A percentile compares a stretch with the other conserved stretches of the same genome.
Evolutionary conservation across 2,113 vertebrate species (phyloP).

Genomic region (Silurus asotus): DNA sequence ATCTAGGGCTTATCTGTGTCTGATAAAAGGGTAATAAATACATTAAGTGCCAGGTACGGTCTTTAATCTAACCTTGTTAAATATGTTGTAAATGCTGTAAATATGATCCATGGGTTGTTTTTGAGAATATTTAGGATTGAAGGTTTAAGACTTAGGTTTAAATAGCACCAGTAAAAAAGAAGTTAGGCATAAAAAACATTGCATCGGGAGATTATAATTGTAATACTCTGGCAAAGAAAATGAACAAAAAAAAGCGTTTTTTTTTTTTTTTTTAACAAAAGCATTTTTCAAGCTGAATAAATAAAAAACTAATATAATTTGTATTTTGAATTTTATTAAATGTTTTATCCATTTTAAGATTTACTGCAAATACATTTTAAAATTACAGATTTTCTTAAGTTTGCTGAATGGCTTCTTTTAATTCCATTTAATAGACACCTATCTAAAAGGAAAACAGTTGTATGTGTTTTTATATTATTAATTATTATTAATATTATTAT

Average conservation of each 20-base stretch:
- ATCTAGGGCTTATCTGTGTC: conserved; percentile 5
- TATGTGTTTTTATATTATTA: no score
- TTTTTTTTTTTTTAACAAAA: no score
- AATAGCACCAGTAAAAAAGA: background rate
- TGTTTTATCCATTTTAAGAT: background rate
- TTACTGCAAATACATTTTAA: background rate
- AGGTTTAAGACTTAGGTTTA: background rate
- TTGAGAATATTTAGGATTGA: conserved; percentile 13
- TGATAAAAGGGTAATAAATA: conserved; percentile 22
- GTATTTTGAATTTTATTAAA: background rate
- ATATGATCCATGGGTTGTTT: conserved; percentile 22
- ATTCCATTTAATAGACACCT: background rate
- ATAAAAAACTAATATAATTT: background rate
- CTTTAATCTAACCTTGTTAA: conserved; percentile 23
- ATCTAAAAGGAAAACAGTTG: background rate
- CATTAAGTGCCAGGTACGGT: background rate
- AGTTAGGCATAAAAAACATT: background rate
- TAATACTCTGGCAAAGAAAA: background rate
- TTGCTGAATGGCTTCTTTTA: background rate
- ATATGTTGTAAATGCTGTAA: conserved; percentile 31
- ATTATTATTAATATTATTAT: no score
- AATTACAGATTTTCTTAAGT: background rate
- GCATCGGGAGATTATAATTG: background rate
- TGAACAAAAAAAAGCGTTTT: background rate
- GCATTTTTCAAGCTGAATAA: no score